Conservation (phyloP, 2,888 invertebrate species). For the Blastobasis adustella region DNA sequence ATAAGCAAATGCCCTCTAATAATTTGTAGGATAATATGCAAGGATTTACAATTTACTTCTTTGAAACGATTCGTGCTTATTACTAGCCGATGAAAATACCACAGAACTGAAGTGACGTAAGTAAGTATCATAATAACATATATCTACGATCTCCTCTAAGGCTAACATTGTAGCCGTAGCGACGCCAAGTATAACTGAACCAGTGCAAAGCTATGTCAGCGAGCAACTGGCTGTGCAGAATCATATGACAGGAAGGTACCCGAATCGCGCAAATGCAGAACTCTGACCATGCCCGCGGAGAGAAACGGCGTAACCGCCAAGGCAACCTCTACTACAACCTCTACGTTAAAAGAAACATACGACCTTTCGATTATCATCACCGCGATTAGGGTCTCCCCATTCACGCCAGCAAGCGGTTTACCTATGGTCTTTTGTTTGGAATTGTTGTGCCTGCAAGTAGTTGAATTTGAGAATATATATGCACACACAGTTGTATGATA, state of each 20-base stretch:
- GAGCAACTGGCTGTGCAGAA: constrained; percentile 71
- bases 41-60: too few relatives aligned
- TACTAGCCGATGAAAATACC: too few relatives aligned
- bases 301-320: constrained; percentile 42
- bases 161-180: constrained; percentile 16
- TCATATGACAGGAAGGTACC: constrained; percentile 63
- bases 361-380: constrained; percentile 38
- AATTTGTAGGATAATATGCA: too few relatives aligned
- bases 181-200: constrained; percentile 65
- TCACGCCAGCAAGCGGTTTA: constrained; percentile 38
- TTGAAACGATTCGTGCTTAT: too few relatives aligned
- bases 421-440: too few relatives aligned
- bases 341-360: constrained; percentile 20
- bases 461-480: too few relatives aligned
- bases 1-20: too few relatives aligned
- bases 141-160: too few relatives aligned
- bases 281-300: constrained; percentile 26
- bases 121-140: too few relatives aligned
- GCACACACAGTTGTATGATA: too few relatives aligned
- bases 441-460: too few relatives aligned
- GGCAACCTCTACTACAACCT: constrained; percentile 19
- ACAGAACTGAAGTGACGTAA: too few relatives aligned
- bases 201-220: constrained; percentile 69
- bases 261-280: constrained; percentile 69
- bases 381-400: constrained; percentile 69